Percentiles rank a stretch among this genome's conserved stretches.
Evolutionary conservation across 2,113 vertebrate genomes (phyloP).

Genomic region (Trematocara macrostoma): DNA sequence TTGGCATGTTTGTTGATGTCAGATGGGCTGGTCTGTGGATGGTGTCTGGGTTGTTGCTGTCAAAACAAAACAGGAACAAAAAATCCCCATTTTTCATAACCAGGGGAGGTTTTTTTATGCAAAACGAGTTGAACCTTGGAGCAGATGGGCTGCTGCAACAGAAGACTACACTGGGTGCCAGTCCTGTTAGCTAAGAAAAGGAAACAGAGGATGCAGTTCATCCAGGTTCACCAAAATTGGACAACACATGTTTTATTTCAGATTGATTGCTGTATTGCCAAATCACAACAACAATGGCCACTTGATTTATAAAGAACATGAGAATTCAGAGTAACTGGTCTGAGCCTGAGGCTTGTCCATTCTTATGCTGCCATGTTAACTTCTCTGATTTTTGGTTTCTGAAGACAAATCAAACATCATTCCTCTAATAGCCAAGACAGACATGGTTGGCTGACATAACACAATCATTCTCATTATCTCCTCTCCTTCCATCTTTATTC

Average conservation of each 20-base stretch:
- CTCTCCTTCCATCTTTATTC: conserved; percentile 1
- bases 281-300: not conserved
- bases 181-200: not conserved
- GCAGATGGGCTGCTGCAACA: not conserved
- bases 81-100: fast-evolving
- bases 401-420: not conserved
- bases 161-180: not conserved
- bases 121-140: no score
- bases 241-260: not conserved
- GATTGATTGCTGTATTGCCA: not conserved
- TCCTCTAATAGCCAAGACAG: conserved; percentile 1
- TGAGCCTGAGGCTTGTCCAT: not conserved
- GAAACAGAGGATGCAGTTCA: not conserved
- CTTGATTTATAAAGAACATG: not conserved
- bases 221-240: not conserved
- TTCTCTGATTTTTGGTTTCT: not conserved
- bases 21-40: not conserved
- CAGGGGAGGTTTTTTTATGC: not conserved
- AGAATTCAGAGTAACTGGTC: not conserved
- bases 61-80: not conserved
- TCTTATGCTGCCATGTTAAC: not conserved
- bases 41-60: not conserved
- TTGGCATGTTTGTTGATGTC: not conserved
- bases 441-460: conserved; percentile 39
- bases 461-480: conserved; percentile 45